phyloP scores from a whole-genome alignment of 2,888 invertebrate genomes.

The Nezara viridula region DNA sequence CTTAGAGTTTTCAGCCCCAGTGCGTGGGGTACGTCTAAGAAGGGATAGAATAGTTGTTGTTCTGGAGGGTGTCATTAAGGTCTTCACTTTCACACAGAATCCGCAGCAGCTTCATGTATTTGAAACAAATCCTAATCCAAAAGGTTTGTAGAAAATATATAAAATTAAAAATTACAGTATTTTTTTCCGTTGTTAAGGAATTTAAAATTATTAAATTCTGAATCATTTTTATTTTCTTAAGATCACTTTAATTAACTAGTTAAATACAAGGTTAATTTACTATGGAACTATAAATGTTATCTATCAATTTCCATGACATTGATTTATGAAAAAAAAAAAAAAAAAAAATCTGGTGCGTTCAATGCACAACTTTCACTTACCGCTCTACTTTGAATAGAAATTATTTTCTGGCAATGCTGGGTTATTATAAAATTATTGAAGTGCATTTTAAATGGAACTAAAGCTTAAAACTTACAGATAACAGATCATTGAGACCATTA shows the following conservation, averaged over 20 bases:
- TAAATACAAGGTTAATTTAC: background rate
- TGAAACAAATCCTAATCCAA: slow-evolving; percentile 93
- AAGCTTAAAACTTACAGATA: too few species aligned
- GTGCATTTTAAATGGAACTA: too few species aligned
- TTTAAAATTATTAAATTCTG: background rate
- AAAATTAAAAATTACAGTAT: background rate
- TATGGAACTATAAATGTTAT: background rate
- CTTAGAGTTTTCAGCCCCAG: slow-evolving; percentile 93
- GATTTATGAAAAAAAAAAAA: too few species aligned
- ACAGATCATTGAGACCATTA: too few species aligned
- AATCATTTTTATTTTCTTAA: background rate
- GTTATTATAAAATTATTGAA: too few species aligned
- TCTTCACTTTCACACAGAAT: slow-evolving; percentile 96
- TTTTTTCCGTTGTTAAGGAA: background rate
- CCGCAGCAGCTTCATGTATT: slow-evolving; percentile 96
- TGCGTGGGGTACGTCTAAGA: slow-evolving; percentile 91
- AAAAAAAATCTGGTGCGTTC: too few species aligned
- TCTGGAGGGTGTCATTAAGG: slow-evolving; percentile 94
- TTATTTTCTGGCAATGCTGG: too few species aligned
- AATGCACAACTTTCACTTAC: too few species aligned
- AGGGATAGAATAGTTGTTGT: slow-evolving; percentile 97
- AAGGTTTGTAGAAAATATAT: slow-evolving; percentile 72
- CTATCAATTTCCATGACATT: too few species aligned
- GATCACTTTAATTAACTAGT: too few species aligned
- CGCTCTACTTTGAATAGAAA: too few species aligned